A percentile compares a stretch with the other conserved stretches of the same genome.
Conservation (phyloP, 1,140 invertebrate genomes). For the Drosophila parvula region DNA sequence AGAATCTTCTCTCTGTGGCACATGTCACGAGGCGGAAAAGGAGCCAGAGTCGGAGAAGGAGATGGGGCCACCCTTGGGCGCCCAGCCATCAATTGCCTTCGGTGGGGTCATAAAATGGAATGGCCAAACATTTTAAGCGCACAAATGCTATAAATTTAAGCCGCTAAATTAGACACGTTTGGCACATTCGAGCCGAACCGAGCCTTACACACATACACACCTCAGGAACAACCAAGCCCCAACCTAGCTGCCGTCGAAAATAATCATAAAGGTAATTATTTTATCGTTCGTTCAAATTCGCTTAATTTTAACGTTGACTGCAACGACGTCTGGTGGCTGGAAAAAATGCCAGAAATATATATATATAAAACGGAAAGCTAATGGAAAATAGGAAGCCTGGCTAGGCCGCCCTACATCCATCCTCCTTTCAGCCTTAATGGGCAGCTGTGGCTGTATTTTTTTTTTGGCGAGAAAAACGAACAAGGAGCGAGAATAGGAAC, state of each 20-base stretch:
- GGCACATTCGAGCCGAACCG: constrained; percentile 50
- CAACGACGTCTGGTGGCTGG: constrained; percentile 28
- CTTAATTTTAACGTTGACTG: constrained; percentile 65
- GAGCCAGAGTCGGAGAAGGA: neutral
- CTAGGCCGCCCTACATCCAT: constrained; percentile 21
- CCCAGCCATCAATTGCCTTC: constrained; percentile 52
- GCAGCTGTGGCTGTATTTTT: constrained; percentile 43
- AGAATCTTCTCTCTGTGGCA: neutral
- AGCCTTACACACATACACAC: constrained; percentile 8
- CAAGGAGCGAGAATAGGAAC: constrained; percentile 38
- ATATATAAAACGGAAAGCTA: constrained; percentile 37
- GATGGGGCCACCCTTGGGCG: constrained; percentile 6
- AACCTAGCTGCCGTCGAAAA: constrained; percentile 32
- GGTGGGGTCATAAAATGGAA: constrained; percentile 70
- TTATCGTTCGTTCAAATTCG: constrained; percentile 74
- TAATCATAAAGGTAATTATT: constrained; percentile 79
- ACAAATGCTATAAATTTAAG: constrained; percentile 77
- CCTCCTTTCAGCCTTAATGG: constrained; percentile 28
- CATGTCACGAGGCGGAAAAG: constrained; percentile 8
- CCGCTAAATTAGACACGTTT: constrained; percentile 77
- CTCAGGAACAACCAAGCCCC: neutral
- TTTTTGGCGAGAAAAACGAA: constrained; percentile 7
- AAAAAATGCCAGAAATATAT: constrained; percentile 35
- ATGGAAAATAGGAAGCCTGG: constrained; percentile 70
- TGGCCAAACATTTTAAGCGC: constrained; percentile 73